Evolutionary conservation across 1,140 invertebrate genomes (phyloP).

Genomic region (Protaetia brevitarsis): DNA sequence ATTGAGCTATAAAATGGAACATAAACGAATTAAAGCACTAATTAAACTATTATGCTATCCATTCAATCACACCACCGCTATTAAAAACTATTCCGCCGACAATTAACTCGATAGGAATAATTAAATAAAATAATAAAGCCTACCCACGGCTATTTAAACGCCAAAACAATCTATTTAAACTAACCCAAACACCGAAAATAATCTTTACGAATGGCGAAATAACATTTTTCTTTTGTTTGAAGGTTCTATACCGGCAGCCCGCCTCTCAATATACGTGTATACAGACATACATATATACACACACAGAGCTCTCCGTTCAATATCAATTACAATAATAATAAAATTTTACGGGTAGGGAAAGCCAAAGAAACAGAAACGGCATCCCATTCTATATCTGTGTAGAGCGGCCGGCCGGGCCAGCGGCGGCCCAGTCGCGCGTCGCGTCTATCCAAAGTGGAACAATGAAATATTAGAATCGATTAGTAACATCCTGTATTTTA

Average conservation of each 20-base stretch:
- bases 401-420: neutral
- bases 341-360: neutral
- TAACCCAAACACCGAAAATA: neutral
- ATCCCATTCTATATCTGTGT: neutral
- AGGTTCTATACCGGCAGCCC: neutral
- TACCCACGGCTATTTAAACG: too few species aligned
- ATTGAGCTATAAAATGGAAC: too few species aligned
- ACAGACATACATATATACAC: too few species aligned
- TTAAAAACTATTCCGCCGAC: too few species aligned
- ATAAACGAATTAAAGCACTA: too few species aligned
- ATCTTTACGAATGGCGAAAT: constrained; percentile 9
- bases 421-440: neutral
- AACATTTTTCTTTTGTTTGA: neutral
- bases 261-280: too few species aligned
- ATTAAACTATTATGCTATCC: too few species aligned
- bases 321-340: constrained; percentile 16
- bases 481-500: constrained; percentile 9
- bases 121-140: too few species aligned
- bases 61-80: too few species aligned
- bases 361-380: neutral
- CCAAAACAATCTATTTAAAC: too few species aligned
- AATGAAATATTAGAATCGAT: constrained; percentile 13
- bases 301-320: too few species aligned
- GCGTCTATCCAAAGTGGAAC: neutral
- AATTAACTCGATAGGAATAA: too few species aligned